Conservation (phyloP, 2,797 vertebrate genomes). For the Petrocephalus schoutedeni region DNA sequence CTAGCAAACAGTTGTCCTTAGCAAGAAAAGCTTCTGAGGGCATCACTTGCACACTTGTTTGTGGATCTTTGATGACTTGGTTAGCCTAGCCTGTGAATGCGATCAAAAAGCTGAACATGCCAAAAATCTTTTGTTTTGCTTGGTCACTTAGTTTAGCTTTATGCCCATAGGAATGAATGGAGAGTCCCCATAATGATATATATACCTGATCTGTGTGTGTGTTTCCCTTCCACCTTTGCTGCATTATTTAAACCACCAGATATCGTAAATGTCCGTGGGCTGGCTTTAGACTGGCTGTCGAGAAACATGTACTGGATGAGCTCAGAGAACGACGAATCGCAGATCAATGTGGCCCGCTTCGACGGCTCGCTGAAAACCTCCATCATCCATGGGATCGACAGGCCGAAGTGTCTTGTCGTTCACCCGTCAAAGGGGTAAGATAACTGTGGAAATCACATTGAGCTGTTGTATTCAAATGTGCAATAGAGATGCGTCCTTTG, state of each 20-base stretch:
- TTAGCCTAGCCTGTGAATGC: neutral
- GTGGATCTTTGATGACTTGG: neutral
- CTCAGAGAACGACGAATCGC: conserved; percentile 95
- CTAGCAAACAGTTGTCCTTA: neutral
- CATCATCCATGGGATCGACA: conserved; percentile 95
- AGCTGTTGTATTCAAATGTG: neutral
- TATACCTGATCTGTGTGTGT: neutral
- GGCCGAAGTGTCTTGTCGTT: conserved; percentile 88
- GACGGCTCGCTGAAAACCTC: conserved; percentile 97
- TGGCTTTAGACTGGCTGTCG: conserved; percentile 96
- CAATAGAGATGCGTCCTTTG: neutral
- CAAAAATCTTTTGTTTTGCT: neutral
- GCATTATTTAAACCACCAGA: conserved; percentile 58
- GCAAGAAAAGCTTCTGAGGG: neutral
- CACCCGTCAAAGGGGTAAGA: conserved; percentile 94
- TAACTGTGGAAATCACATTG: conserved; percentile 41
- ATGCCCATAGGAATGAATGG: neutral
- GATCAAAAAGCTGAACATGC: neutral
- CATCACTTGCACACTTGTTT: neutral
- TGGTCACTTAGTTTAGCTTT: neutral
- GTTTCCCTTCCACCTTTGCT: neutral
- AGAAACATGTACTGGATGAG: conserved; percentile 98
- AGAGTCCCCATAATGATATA: neutral
- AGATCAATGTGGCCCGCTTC: conserved; percentile 93
- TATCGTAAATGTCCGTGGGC: conserved; percentile 87